Evolutionary conservation across 2,797 vertebrate species (phyloP).

Genomic region (Dendrocincla tyrannina): DNA sequence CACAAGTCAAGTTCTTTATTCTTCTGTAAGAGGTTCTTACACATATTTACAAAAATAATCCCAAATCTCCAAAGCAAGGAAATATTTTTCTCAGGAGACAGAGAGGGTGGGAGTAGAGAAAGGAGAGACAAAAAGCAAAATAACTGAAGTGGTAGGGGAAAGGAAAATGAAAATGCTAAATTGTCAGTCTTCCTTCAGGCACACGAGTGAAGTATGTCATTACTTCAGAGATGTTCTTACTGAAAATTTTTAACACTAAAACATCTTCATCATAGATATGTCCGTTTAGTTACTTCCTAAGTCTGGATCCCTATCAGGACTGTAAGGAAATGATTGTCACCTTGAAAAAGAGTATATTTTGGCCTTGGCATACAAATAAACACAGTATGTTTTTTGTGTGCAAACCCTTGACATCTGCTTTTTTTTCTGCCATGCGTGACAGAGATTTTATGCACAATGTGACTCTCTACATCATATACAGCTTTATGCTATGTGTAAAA

Average conservation of each 20-base stretch:
- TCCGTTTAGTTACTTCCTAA: neutral
- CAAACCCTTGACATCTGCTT: neutral
- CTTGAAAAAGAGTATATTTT: neutral
- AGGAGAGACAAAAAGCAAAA: neutral
- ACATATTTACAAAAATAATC: neutral
- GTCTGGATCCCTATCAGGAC: neutral
- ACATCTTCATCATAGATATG: neutral
- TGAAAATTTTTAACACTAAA: neutral
- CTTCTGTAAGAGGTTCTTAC: neutral
- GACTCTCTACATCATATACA: neutral
- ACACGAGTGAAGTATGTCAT: neutral
- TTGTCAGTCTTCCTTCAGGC: neutral
- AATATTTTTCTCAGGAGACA: neutral
- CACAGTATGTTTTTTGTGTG: neutral
- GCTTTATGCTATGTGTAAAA: neutral
- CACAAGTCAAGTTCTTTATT: neutral
- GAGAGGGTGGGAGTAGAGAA: neutral
- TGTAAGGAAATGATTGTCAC: neutral
- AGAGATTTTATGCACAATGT: neutral
- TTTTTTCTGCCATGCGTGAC: fast-evolving
- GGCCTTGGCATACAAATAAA: neutral
- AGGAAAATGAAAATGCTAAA: neutral
- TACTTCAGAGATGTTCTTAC: neutral
- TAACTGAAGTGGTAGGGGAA: neutral
- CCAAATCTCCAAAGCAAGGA: neutral